These are phyloP conservation scores for Plebejus anna DNA, from an alignment of 2,888 invertebrate genomes.

Conservation along the genomic window DNA sequence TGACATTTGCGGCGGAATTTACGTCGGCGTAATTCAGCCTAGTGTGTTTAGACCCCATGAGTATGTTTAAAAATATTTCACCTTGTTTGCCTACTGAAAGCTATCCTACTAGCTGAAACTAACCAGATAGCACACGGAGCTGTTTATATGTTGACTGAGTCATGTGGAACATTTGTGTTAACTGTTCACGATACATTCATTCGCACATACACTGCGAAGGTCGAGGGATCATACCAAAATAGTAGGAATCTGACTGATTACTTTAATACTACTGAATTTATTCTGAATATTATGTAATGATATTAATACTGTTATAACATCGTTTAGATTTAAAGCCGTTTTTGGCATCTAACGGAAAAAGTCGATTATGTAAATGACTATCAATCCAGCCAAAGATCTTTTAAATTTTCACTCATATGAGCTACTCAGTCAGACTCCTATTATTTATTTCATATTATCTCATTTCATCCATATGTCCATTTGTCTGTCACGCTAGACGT, in stretches of 20 bases:
- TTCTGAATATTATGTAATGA: too few relatives aligned
- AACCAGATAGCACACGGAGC: not conserved
- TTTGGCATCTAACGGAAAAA: too few relatives aligned
- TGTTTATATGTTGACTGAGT: slow-evolving; percentile 15
- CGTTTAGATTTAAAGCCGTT: too few relatives aligned
- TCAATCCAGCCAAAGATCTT: not conserved
- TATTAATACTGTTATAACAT: too few relatives aligned
- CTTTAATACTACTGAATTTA: not conserved
- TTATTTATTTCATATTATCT: not conserved
- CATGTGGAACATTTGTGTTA: slow-evolving; percentile 22
- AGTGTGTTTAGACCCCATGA: too few relatives aligned
- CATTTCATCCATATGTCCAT: not conserved
- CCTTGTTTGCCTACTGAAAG: slow-evolving; percentile 8
- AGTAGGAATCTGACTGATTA: slow-evolving; percentile 1
- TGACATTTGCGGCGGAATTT: too few relatives aligned
- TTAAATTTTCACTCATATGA: not conserved
- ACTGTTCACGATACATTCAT: slow-evolving; percentile 26
- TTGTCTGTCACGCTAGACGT: slow-evolving; percentile 49
- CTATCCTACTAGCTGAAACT: not conserved
- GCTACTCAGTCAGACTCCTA: slow-evolving; percentile 17
- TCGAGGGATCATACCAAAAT: slow-evolving; percentile 20
- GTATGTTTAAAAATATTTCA: not conserved
- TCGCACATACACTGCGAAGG: slow-evolving; percentile 26
- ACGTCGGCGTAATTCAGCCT: too few relatives aligned
- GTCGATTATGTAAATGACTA: not conserved